A percentile compares a stretch with the other conserved stretches of the same genome.
Evolutionary conservation across 2,888 invertebrate species (phyloP).

Genomic region (Amblyteles armatorius): DNA sequence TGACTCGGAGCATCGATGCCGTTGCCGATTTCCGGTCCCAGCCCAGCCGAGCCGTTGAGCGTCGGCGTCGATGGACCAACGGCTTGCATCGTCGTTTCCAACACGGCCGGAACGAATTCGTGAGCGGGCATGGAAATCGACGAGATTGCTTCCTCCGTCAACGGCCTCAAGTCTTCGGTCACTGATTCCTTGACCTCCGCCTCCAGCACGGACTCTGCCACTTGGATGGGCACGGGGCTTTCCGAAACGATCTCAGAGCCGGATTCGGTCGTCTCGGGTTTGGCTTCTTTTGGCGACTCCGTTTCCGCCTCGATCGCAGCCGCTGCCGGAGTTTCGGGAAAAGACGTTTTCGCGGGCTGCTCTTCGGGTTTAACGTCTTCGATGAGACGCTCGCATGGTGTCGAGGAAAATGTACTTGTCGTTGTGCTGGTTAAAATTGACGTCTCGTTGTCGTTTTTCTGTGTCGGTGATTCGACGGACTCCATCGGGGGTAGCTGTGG

Average conservation of each 20-base stretch:
- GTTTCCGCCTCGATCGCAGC: neutral
- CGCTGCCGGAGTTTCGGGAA: conserved; percentile 26
- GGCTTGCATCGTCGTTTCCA: conserved; percentile 69
- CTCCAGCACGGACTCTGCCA: conserved; percentile 82
- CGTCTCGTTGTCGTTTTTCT: conserved; percentile 32
- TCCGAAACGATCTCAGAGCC: conserved; percentile 61
- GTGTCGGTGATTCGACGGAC: conserved; percentile 28
- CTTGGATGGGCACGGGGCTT: conserved; percentile 81
- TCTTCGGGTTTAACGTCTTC: conserved; percentile 8
- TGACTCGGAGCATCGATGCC: conserved; percentile 47
- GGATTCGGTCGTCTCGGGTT: neutral
- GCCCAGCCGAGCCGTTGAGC: conserved; percentile 52
- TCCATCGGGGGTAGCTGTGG: conserved; percentile 17
- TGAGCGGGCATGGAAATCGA: conserved; percentile 77
- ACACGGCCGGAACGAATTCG: conserved; percentile 75
- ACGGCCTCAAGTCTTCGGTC: conserved; percentile 74
- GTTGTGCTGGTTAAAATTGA: conserved; percentile 37
- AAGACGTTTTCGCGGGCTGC: neutral
- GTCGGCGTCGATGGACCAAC: conserved; percentile 38
- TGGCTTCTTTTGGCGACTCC: conserved; percentile 7
- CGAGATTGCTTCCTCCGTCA: conserved; percentile 77
- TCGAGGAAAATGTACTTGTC: conserved; percentile 48
- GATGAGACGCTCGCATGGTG: conserved; percentile 31
- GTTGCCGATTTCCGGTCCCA: conserved; percentile 51
- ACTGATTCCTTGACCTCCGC: conserved; percentile 80